A percentile compares a stretch with the other conserved stretches of the same genome.
Evolutionary conservation across 2,113 vertebrate species (phyloP).

Genomic region (Illadopsis cleaveri): DNA sequence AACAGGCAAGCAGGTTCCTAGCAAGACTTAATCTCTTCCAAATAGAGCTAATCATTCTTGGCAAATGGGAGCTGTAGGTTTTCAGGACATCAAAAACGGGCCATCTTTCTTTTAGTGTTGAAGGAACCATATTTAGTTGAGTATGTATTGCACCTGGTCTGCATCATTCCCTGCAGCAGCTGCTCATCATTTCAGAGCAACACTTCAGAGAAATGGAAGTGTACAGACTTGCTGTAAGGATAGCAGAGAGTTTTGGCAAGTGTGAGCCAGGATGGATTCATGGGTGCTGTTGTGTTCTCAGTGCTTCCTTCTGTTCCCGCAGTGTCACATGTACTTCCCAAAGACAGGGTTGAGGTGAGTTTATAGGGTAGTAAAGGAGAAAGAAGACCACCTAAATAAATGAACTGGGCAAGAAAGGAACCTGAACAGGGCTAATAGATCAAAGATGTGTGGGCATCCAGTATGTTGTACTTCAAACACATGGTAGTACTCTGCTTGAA

Average conservation of each 20-base stretch:
- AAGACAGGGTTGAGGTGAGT: not conserved
- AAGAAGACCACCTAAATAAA: not conserved
- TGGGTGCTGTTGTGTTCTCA: not conserved
- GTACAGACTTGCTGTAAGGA: not conserved
- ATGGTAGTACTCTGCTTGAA: not conserved
- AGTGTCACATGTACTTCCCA: not conserved
- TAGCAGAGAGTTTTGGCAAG: not conserved
- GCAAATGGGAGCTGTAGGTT: not conserved
- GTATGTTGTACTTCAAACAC: not conserved
- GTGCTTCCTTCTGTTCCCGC: not conserved
- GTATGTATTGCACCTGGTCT: not conserved
- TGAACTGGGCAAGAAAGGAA: not conserved
- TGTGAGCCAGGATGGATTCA: not conserved
- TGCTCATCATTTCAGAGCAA: not conserved
- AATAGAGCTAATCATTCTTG: not conserved
- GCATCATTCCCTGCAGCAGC: not conserved
- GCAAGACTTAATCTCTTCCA: not conserved
- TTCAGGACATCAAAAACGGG: not conserved
- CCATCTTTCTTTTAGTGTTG: not conserved
- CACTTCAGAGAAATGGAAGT: not conserved
- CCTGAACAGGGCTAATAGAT: not conserved
- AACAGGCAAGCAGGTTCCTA: not conserved
- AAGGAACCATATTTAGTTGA: not conserved
- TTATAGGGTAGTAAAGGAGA: not conserved
- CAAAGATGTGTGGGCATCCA: not conserved